phyloP scores from a whole-genome alignment of 2,888 invertebrate species.

The Beris chalybata region DNA sequence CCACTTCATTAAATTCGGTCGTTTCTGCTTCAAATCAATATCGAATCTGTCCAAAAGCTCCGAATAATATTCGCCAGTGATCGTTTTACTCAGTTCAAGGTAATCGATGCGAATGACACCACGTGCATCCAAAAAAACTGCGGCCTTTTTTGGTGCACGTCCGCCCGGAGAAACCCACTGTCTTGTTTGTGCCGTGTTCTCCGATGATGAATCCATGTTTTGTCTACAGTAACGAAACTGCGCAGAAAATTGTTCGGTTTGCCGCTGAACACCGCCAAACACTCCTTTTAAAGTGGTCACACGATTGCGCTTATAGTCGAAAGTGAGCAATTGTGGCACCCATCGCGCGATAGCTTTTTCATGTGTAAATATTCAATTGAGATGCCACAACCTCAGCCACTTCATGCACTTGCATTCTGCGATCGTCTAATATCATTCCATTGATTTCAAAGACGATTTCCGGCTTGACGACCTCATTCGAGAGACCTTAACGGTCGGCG shows the following conservation, averaged over 20 bases:
- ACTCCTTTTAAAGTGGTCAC: no score
- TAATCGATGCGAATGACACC: no score
- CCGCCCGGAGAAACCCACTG: no score
- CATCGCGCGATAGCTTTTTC: neutral
- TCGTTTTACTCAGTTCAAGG: no score
- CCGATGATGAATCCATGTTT: constrained; percentile 2
- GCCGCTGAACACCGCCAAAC: neutral
- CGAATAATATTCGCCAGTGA: no score
- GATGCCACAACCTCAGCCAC: neutral
- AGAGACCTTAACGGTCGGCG: no score
- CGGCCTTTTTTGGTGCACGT: constrained; percentile 7
- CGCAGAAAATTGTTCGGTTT: neutral
- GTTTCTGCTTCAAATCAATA: no score
- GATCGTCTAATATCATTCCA: neutral
- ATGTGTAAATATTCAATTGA: constrained; percentile 6
- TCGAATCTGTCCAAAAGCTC: no score
- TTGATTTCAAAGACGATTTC: neutral
- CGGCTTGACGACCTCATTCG: no score
- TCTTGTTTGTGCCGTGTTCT: no score
- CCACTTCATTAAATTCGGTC: no score
- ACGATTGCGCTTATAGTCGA: neutral
- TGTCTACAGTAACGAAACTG: constrained; percentile 1
- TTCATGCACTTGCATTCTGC: neutral
- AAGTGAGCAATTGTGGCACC: neutral
- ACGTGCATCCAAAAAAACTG: no score